These are phyloP conservation scores for Nixonia krombeini DNA, from an alignment of 1,140 invertebrate species.

Conservation along the genomic window DNA sequence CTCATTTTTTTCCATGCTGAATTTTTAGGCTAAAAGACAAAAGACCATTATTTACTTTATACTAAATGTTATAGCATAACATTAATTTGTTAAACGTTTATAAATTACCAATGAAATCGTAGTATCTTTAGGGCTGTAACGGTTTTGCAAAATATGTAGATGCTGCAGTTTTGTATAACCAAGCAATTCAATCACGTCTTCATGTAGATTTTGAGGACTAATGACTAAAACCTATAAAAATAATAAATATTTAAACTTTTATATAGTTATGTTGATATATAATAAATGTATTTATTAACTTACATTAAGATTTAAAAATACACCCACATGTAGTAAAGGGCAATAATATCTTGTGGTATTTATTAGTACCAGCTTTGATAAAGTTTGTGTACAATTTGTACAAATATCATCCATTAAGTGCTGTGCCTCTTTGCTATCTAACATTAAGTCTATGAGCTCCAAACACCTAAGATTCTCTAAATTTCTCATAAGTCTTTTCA, in stretches of 20 bases:
- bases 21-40: slow-evolving; percentile 60
- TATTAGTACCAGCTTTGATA: slow-evolving; percentile 78
- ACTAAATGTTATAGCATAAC: not conserved
- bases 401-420: slow-evolving; percentile 84
- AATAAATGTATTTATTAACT: slow-evolving; percentile 33
- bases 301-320: slow-evolving; percentile 83
- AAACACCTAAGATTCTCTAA: slow-evolving; percentile 77
- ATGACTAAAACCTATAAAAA: slow-evolving; percentile 78
- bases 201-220: slow-evolving; percentile 86
- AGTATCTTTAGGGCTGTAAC: slow-evolving; percentile 75
- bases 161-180: slow-evolving; percentile 79
- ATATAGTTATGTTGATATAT: slow-evolving; percentile 5
- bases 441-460: slow-evolving; percentile 83
- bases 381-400: slow-evolving; percentile 75
- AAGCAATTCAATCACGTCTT: slow-evolving; percentile 81
- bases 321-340: slow-evolving; percentile 82
- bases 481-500: slow-evolving; percentile 81
- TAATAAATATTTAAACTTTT: slow-evolving; percentile 11
- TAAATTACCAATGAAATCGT: slow-evolving; percentile 66
- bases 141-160: slow-evolving; percentile 85
- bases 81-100: slow-evolving; percentile 2
- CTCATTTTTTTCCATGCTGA: slow-evolving; percentile 72
- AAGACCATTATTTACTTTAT: slow-evolving; percentile 1
- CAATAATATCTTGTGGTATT: slow-evolving; percentile 83
- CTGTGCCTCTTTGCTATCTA: slow-evolving; percentile 79